These are phyloP conservation scores for Sylvicapra grimmia DNA, from an alignment of 2,113 vertebrate species.

Conservation along the genomic window DNA sequence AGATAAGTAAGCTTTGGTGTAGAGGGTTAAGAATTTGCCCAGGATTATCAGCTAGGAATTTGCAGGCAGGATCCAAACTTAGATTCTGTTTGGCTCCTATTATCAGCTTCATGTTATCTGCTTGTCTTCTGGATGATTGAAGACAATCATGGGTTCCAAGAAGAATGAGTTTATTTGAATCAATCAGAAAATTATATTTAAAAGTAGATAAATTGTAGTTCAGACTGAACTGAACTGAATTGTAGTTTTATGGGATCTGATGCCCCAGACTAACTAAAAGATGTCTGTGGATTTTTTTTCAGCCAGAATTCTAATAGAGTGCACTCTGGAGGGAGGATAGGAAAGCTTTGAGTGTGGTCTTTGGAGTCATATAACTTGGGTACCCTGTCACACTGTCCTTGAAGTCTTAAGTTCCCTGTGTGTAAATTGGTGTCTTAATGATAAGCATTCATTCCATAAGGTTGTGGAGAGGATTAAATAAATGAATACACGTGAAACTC, in stretches of 20 bases:
- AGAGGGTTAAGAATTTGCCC: not conserved
- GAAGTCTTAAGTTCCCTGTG: not conserved
- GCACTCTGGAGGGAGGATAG: not conserved
- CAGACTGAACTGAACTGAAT: not conserved
- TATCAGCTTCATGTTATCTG: not conserved
- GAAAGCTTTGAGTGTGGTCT: not conserved
- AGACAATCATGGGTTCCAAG: not conserved
- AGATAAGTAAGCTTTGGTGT: not conserved
- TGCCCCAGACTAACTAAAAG: not conserved
- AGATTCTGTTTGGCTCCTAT: not conserved
- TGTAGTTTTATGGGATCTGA: not conserved
- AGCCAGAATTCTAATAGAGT: not conserved
- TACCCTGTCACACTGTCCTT: not conserved
- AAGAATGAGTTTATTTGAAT: conserved; percentile 7
- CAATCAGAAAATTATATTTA: not conserved
- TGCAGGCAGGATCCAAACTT: not conserved
- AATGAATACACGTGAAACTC: not conserved
- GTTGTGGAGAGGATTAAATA: not conserved
- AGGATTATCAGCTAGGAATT: not conserved
- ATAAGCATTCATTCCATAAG: not conserved
- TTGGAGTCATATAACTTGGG: not conserved
- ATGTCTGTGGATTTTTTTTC: not conserved
- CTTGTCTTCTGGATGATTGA: not conserved
- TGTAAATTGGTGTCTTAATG: not conserved
- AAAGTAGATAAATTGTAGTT: not conserved